Conservation (phyloP, 2,113 vertebrate genomes). For the Notarius lentiginosus region DNA sequence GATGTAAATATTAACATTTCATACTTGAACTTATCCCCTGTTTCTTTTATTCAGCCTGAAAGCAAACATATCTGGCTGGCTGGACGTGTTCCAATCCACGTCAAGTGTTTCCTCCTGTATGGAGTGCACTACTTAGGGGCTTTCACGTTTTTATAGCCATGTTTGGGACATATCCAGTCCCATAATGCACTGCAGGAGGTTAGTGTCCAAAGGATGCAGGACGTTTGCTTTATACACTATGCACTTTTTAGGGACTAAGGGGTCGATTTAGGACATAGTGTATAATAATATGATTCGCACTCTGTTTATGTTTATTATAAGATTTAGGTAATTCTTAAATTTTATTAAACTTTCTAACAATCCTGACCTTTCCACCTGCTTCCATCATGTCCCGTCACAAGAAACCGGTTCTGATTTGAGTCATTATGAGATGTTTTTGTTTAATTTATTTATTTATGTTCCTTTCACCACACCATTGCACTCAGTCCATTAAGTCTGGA, state of each 20-base stretch:
- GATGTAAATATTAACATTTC: neutral
- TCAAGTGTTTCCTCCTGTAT: no score
- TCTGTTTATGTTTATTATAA: neutral
- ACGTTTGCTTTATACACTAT: neutral
- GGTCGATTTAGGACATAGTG: neutral
- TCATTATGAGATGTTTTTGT: neutral
- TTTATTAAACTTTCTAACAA: neutral
- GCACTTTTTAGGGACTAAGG: neutral
- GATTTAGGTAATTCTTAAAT: no score
- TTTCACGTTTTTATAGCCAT: neutral
- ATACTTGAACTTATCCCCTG: no score
- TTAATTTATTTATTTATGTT: neutral
- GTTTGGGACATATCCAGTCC: neutral
- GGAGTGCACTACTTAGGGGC: neutral
- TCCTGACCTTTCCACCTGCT: conserved; percentile 31
- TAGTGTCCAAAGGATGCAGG: neutral
- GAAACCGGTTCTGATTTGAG: conserved; percentile 31
- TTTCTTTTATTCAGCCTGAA: neutral
- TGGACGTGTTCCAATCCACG: neutral
- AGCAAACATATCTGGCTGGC: neutral
- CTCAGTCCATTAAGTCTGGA: conserved; percentile 16
- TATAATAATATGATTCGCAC: neutral
- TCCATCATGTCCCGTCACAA: conserved; percentile 27
- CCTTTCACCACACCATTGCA: conserved; percentile 16
- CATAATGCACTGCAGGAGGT: neutral